Evolutionary conservation across 2,113 vertebrate genomes (phyloP), one percentile per base, ranked within the genome.

Genomic region (Ptyas mucosa): DNA sequence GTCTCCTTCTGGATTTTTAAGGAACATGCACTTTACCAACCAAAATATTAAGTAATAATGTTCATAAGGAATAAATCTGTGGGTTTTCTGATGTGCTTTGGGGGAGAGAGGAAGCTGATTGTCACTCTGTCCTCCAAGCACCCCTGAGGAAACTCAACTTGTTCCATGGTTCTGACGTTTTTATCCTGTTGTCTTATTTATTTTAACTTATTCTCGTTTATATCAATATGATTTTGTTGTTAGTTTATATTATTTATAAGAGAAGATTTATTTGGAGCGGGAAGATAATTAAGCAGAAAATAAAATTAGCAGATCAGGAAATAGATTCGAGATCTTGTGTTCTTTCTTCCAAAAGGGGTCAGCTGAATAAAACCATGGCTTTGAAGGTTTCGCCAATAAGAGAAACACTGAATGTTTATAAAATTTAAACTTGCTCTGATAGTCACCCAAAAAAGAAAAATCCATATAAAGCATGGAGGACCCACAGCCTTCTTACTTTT

Each of bases 181-280:
- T 95, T 95, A 94, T 95, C 87, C 57, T 18, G 10, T 6, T 0
- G 0, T 10, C 8, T 69, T 96, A 97, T 97, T 97, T 97, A 97
- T 97, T 97, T 53, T 97, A 96, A 97, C 5, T 97, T 97, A 97
- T 96, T 91, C 75, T n/a, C 94, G 75, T 87, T 94, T 93, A 49
- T n/a, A 14, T n/a, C 8, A 12, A 21, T 34, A 91, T n/a, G n/a
- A 5, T 0, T 0, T 64, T 89, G 52, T n/a, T 46, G 5, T 57
- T 75, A 5, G 58, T 69, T 69, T 43, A 23, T 21, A 54, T 88
- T 92, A 92, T 92, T 92, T 92, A 92, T 92, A 54, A 64, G 9
- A 89, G 1, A 0, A 64, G 52, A 29, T 91, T 34, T 86, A 55
- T n/a, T 18, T n/a, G 53, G 75, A 11, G 29, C 6, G 5, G n/a